Evolutionary conservation across 64 coral and sea anemone species (phyloP).

Genomic region (Stichodactyla helianthus): DNA sequence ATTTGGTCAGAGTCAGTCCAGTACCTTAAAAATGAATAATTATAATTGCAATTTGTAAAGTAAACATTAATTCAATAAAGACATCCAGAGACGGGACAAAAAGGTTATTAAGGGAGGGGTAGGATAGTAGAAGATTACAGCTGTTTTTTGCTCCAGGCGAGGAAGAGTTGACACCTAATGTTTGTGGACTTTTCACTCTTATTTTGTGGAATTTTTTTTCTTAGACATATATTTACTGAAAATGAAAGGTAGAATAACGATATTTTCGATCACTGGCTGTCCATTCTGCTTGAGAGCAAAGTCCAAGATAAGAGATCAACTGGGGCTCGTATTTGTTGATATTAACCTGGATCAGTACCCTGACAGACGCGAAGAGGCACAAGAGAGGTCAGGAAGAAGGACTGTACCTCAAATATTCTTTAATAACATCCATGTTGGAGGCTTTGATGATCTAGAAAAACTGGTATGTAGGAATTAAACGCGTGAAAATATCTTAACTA

Average conservation of each 20-base stretch:
- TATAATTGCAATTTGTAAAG: no score
- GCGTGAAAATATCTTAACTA: neutral
- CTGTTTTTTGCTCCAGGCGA: no score
- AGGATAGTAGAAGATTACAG: no score
- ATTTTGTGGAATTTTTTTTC: no score
- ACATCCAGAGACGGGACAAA: no score
- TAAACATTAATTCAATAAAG: no score
- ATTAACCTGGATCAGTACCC: slow-evolving; percentile 85
- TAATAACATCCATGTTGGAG: slow-evolving; percentile 86
- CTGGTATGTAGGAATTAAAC: slow-evolving; percentile 50
- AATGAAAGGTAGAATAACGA: slow-evolving; percentile 78
- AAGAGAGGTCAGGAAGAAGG: slow-evolving; percentile 59
- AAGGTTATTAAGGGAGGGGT: no score
- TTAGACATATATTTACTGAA: neutral
- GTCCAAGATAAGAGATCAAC: slow-evolving; percentile 61
- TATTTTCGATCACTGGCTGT: slow-evolving; percentile 82
- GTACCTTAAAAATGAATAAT: no score
- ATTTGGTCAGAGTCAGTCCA: no score
- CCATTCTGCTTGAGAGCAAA: slow-evolving; percentile 88
- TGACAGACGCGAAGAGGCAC: slow-evolving; percentile 56
- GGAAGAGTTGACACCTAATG: no score
- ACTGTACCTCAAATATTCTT: slow-evolving; percentile 98
- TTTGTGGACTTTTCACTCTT: no score
- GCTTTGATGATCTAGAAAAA: slow-evolving; percentile 84
- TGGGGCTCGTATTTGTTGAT: slow-evolving; percentile 65